A percentile compares a stretch with the other conserved stretches of the same genome.
Evolutionary conservation across 2,888 invertebrate genomes (phyloP).

Genomic region (Drosophila kokeensis): DNA sequence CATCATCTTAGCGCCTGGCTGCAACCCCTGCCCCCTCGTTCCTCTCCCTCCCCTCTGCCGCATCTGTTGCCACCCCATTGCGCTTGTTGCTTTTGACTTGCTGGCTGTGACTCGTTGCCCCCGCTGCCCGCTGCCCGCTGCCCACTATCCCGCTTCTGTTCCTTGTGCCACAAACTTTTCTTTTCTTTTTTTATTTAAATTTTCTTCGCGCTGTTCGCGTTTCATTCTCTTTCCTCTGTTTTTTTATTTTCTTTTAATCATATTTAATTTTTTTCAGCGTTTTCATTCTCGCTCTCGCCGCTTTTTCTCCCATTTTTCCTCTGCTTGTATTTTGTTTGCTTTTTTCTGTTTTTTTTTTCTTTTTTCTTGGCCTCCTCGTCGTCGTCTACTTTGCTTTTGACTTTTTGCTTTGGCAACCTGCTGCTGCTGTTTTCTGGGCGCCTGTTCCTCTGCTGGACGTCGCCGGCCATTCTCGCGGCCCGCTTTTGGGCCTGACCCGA

Average conservation of each 20-base stretch:
- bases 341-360: constrained; percentile 26
- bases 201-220: constrained; percentile 52
- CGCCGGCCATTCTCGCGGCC: constrained; percentile 64
- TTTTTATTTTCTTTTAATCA: constrained; percentile 77
- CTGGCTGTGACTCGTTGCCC: constrained; percentile 14
- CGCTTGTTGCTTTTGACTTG: constrained; percentile 71
- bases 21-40: constrained; percentile 19
- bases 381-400: constrained; percentile 2
- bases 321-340: constrained; percentile 36
- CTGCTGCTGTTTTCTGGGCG: constrained; percentile 66
- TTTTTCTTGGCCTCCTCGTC: constrained; percentile 48
- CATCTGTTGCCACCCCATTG: constrained; percentile 27
- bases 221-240: constrained; percentile 21
- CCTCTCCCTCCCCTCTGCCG: not conserved
- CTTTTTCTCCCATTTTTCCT: constrained; percentile 27
- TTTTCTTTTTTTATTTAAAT: constrained; percentile 58
- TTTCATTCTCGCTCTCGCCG: constrained; percentile 60
- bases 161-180: constrained; percentile 59
- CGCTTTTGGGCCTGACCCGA: constrained; percentile 7
- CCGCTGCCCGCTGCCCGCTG: not conserved
- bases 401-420: constrained; percentile 34
- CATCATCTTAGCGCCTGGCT: constrained; percentile 56
- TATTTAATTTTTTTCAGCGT: constrained; percentile 76
- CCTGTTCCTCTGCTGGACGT: constrained; percentile 74
- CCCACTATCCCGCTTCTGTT: constrained; percentile 55